phyloP scores from a whole-genome alignment of 2,888 invertebrate genomes.

The Euphydryas editha region DNA sequence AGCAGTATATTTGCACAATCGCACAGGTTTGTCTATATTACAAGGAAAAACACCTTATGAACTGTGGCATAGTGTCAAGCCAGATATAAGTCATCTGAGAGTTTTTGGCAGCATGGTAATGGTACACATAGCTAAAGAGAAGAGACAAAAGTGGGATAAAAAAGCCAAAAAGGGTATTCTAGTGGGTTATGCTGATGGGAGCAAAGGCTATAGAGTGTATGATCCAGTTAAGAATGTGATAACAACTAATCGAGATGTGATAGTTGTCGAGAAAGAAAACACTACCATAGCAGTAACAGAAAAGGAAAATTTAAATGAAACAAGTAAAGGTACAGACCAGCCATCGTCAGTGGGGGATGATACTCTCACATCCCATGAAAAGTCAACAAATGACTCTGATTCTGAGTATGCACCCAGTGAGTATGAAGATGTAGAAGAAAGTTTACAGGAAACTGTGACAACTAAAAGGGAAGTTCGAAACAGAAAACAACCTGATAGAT shows the following conservation, averaged over 20 bases:
- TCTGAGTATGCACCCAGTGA: constrained; percentile 19
- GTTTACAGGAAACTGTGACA: background rate
- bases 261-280: background rate
- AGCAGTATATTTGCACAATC: constrained; percentile 38
- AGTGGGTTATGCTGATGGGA: constrained; percentile 49
- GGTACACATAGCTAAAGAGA: constrained; percentile 55
- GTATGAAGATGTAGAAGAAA: constrained; percentile 6
- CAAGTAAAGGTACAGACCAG: no score
- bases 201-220: background rate
- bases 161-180: constrained; percentile 47
- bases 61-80: constrained; percentile 51
- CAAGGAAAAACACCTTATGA: constrained; percentile 53
- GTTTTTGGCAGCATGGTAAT: constrained; percentile 56
- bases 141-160: constrained; percentile 51
- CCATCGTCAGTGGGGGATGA: no score
- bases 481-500: constrained; percentile 23
- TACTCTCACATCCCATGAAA: no score
- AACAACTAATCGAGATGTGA: background rate
- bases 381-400: constrained; percentile 8
- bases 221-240: background rate
- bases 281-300: background rate
- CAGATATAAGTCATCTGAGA: constrained; percentile 49
- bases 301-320: no score
- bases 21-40: constrained; percentile 27
- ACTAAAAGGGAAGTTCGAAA: background rate